Base-by-base conservation (phyloP, 2,113 vertebrate genomes). In the Origma solitaria region DNA sequence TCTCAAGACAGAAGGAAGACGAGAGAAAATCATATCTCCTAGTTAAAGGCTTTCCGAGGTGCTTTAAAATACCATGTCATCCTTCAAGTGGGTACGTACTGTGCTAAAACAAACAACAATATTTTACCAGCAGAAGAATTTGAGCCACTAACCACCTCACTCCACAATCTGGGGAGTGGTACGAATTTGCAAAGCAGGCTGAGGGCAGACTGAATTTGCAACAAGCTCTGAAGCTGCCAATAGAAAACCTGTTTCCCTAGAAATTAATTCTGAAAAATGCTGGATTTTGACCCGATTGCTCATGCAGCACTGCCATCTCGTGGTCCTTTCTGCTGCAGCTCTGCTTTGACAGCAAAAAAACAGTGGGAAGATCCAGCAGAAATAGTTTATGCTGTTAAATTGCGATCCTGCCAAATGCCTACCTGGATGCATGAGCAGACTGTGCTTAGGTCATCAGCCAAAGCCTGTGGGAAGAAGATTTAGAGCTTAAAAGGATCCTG, bases 271-370 rank as follows among this genome's bases (percentile, higher is more conserved):
- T 35, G 5, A 5, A 5, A 42, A 18, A 47, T 16, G 14, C 2
- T 14, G n/a, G 1, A 0, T 6, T 70, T 62, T 33, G 5, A 3
- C 18, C 20, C 35, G 6, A 72, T 82, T 75, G 77, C 72, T 95
- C 97, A 15, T 70, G 86, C 77, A 24, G 78, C 47, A 97, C 80
- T 98, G 97, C 96, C 98, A 98, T 95, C 98, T 97, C 93, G 68
- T 91, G 98, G 94, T 64, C 4, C 37, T 50, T 24, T 16, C 40
- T 68, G 44, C n/a, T 22, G 10, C 27, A 18, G 17, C 61, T 53
- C 47, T 53, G 28, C 53, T 20, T 22, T 51, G 38, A 15, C 25
- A 18, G 73, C 30, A 65, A 86, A 83, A 82, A 47, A 3, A 27
- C 31, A 30, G 9, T 8, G 61, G 20, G 31, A 69, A 37, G 12